A percentile compares a stretch with the other conserved stretches of the same genome.
These are phyloP conservation scores for Tragelaphus imberbis DNA, from an alignment of 2,113 vertebrate species.

Conservation along the genomic window DNA sequence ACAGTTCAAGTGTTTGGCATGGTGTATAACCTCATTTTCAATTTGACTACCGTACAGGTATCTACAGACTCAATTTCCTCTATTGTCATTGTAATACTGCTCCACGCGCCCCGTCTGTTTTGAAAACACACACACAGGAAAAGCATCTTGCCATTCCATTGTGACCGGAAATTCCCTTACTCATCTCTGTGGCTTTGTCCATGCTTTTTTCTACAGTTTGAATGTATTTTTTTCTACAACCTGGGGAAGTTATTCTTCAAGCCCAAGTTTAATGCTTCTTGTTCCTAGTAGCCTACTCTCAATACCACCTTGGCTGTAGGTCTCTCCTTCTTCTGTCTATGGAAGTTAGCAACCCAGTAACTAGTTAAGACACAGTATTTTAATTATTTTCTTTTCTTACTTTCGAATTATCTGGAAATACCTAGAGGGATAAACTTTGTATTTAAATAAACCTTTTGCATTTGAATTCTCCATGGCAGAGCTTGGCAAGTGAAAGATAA, in stretches of 20 bases:
- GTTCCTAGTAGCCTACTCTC: neutral
- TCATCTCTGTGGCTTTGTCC: neutral
- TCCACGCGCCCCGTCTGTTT: neutral
- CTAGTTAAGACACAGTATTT: neutral
- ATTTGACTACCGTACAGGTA: neutral
- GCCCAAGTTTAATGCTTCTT: neutral
- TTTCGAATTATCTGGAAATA: neutral
- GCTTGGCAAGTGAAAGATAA: neutral
- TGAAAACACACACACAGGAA: neutral
- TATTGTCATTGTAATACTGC: too few species aligned
- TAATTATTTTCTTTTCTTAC: neutral
- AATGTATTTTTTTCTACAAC: neutral
- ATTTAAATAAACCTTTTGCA: neutral
- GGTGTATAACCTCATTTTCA: neutral
- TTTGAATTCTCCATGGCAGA: neutral
- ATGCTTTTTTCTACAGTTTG: neutral
- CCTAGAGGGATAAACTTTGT: neutral
- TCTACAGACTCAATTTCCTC: neutral
- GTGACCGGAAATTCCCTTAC: neutral
- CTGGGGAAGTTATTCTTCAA: neutral
- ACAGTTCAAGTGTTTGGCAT: too few species aligned
- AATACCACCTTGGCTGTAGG: neutral
- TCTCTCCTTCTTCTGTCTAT: neutral
- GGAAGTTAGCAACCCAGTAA: neutral
- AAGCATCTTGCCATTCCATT: neutral